Percentiles rank a stretch among this genome's conserved stretches.
These are phyloP conservation scores for Drosophila percnosoma DNA, from an alignment of 2,888 invertebrate species.

Conservation along the genomic window DNA sequence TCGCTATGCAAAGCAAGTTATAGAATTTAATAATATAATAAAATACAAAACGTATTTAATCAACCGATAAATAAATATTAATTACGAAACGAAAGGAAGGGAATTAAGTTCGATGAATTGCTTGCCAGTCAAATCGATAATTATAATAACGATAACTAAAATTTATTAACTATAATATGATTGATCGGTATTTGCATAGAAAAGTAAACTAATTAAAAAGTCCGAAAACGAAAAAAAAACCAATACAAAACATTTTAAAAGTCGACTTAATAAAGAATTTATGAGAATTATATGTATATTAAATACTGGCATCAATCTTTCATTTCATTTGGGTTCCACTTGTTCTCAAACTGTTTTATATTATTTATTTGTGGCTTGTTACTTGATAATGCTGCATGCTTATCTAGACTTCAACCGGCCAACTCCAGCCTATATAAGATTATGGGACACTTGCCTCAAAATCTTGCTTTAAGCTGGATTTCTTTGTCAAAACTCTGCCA, in stretches of 20 bases:
- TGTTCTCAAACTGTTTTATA: not conserved
- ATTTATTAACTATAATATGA: slow-evolving; percentile 67
- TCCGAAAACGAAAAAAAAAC: slow-evolving; percentile 40
- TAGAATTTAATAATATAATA: slow-evolving; percentile 76
- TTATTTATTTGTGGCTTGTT: too few relatives aligned
- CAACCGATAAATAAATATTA: slow-evolving; percentile 62
- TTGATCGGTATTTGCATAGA: slow-evolving; percentile 73
- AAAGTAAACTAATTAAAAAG: slow-evolving; percentile 72
- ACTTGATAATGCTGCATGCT: not conserved
- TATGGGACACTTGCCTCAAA: not conserved
- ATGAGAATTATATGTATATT: slow-evolving; percentile 81
- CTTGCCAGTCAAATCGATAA: slow-evolving; percentile 31
- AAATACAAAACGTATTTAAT: slow-evolving; percentile 65
- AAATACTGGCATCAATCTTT: slow-evolving; percentile 27
- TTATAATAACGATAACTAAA: slow-evolving; percentile 56
- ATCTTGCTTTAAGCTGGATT: not conserved
- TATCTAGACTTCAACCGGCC: not conserved
- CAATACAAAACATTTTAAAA: slow-evolving; percentile 76
- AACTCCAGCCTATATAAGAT: not conserved
- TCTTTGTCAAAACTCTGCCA: too few relatives aligned
- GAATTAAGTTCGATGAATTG: slow-evolving; percentile 45
- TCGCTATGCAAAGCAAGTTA: slow-evolving; percentile 73
- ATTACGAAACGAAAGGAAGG: slow-evolving; percentile 32
- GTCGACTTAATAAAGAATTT: slow-evolving; percentile 83
- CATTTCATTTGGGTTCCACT: not conserved